These are phyloP conservation scores for Listronotus oregonensis DNA, from an alignment of 1,140 invertebrate genomes.

Conservation along the genomic window DNA sequence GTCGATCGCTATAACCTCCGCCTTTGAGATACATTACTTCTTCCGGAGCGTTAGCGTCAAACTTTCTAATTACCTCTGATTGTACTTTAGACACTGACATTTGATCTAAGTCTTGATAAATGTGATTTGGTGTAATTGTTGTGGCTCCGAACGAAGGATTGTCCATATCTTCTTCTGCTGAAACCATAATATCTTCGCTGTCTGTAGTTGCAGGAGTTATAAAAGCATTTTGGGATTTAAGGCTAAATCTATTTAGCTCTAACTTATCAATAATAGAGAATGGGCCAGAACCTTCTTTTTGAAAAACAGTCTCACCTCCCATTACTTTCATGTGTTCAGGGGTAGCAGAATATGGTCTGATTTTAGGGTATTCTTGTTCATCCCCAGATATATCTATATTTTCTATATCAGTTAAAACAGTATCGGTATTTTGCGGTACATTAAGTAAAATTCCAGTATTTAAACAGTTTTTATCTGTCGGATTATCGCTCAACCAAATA, in stretches of 20 bases:
- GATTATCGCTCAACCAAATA: slow-evolving; percentile 57
- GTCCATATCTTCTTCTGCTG: slow-evolving; percentile 57
- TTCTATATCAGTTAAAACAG: slow-evolving; percentile 41
- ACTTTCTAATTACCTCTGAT: slow-evolving; percentile 52
- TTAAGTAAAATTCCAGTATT: slow-evolving; percentile 1
- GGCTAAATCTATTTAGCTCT: slow-evolving; percentile 21
- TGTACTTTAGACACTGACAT: slow-evolving; percentile 56
- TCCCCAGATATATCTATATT: slow-evolving; percentile 47
- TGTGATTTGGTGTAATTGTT: slow-evolving; percentile 45
- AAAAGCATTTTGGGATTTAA: neutral
- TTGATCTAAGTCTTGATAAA: slow-evolving; percentile 53
- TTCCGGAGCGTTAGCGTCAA: slow-evolving; percentile 54
- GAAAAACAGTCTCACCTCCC: slow-evolving; percentile 42
- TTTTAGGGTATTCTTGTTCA: slow-evolving; percentile 41
- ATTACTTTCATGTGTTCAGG: slow-evolving; percentile 46
- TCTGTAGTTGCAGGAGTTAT: slow-evolving; percentile 56
- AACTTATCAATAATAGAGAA: slow-evolving; percentile 41
- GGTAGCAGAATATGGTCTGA: slow-evolving; percentile 40
- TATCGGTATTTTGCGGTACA: slow-evolving; percentile 1
- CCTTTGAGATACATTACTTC: slow-evolving; percentile 61
- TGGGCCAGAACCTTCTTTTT: slow-evolving; percentile 46
- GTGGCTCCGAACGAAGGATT: slow-evolving; percentile 38
- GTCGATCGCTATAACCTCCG: slow-evolving; percentile 50
- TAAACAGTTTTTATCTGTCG: neutral
- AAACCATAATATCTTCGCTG: slow-evolving; percentile 60